These are phyloP conservation scores for Leptinotarsa haldemani DNA, from an alignment of 2,888 invertebrate genomes.

Conservation along the genomic window DNA sequence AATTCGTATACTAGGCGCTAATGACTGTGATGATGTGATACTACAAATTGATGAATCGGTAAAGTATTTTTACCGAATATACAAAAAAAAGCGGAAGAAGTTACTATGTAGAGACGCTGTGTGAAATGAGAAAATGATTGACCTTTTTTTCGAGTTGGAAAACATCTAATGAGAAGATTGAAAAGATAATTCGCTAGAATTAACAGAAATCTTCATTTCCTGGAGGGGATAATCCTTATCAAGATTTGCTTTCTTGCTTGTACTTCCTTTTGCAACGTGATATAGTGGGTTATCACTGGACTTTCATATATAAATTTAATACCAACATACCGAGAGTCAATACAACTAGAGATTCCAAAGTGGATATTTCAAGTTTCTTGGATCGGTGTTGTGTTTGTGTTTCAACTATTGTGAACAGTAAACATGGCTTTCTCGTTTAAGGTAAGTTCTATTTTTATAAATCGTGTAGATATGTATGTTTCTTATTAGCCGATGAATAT, in stretches of 20 bases:
- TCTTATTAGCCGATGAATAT: too few relatives aligned
- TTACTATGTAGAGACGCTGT: too few relatives aligned
- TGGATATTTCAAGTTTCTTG: slow-evolving; percentile 24
- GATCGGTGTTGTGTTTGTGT: slow-evolving; percentile 1
- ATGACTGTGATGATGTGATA: too few relatives aligned
- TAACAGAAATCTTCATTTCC: background rate
- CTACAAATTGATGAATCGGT: too few relatives aligned
- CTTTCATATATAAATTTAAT: slow-evolving; percentile 43
- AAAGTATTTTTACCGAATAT: too few relatives aligned
- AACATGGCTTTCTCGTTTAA: slow-evolving; percentile 23
- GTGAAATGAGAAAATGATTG: too few relatives aligned
- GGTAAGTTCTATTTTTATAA: slow-evolving; percentile 28
- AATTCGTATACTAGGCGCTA: too few relatives aligned
- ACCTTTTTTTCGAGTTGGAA: too few relatives aligned
- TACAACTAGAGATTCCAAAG: slow-evolving; percentile 23
- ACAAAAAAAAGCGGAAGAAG: too few relatives aligned
- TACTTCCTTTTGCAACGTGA: slow-evolving; percentile 40
- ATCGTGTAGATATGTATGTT: too few relatives aligned
- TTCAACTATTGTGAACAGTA: background rate
- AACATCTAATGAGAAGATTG: background rate
- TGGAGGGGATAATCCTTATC: slow-evolving; percentile 10
- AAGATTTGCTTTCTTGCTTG: slow-evolving; percentile 10
- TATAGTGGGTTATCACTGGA: slow-evolving; percentile 41
- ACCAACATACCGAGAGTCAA: slow-evolving; percentile 22
- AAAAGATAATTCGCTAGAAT: background rate